phyloP scores from a whole-genome alignment of 2,888 invertebrate species.

The Nematopogon swammerdamellus region DNA sequence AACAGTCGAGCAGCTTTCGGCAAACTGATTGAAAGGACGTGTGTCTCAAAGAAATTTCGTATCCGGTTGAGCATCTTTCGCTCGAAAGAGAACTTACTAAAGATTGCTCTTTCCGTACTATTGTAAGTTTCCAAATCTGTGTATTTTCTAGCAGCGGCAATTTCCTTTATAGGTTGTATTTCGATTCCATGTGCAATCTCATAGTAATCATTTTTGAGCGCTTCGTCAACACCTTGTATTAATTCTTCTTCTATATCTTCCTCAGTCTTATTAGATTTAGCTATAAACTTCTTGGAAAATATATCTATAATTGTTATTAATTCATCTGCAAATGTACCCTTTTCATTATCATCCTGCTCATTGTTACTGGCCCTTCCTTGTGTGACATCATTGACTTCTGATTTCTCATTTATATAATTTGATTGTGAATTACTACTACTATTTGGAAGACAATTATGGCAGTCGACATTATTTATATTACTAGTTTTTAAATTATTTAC shows the following conservation, averaged over 20 bases:
- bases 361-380: too few relatives aligned
- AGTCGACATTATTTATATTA: conserved; percentile 36
- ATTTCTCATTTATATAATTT: too few relatives aligned
- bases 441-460: conserved; percentile 40
- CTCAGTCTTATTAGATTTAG: conserved; percentile 24
- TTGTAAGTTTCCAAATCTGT: conserved; percentile 9
- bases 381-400: conserved; percentile 12
- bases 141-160: conserved; percentile 9
- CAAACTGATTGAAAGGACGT: conserved; percentile 62
- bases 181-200: conserved; percentile 59
- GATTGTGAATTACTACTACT: conserved; percentile 16
- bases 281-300: conserved; percentile 26
- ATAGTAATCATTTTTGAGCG: conserved; percentile 50
- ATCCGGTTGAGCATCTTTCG: conserved; percentile 57
- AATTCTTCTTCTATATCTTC: conserved; percentile 45
- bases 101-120: conserved; percentile 25
- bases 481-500: conserved; percentile 10
- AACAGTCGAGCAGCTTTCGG: conserved; percentile 64
- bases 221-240: conserved; percentile 54
- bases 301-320: conserved; percentile 27
- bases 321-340: conserved; percentile 19
- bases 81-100: conserved; percentile 42
- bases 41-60: conserved; percentile 56
- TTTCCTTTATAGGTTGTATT: conserved; percentile 28
- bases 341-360: background rate